These are phyloP conservation scores for Epiblema foenella DNA, from an alignment of 2,888 invertebrate species.

Conservation along the genomic window DNA sequence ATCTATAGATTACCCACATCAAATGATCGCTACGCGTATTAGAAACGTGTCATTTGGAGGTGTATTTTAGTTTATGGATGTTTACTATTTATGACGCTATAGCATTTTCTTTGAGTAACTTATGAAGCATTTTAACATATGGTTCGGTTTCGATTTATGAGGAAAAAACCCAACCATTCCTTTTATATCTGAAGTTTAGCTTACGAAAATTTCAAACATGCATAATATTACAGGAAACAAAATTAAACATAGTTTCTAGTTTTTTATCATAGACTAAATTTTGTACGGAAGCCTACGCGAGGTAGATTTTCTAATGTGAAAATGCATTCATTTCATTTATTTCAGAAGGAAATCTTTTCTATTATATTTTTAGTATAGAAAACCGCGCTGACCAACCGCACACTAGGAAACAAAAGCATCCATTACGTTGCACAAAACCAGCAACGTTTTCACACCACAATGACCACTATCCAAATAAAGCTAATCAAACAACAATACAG, in stretches of 20 bases:
- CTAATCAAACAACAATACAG: conserved; percentile 48
- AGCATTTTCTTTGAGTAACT: too few relatives aligned
- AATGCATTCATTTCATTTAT: too few relatives aligned
- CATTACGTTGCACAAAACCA: conserved; percentile 31
- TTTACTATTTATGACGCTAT: background rate
- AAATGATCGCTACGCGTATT: background rate
- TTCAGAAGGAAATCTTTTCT: background rate
- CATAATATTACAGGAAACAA: too few relatives aligned
- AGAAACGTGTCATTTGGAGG: background rate
- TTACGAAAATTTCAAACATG: too few relatives aligned
- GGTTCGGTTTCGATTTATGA: too few relatives aligned
- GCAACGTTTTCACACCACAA: conserved; percentile 31
- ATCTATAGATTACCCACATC: conserved; percentile 13
- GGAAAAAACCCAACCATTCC: too few relatives aligned
- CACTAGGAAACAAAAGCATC: conserved; percentile 21
- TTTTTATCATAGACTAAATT: too few relatives aligned
- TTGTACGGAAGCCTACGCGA: too few relatives aligned
- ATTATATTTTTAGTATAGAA: background rate
- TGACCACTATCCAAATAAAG: conserved; percentile 27
- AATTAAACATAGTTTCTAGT: too few relatives aligned
- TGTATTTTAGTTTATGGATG: background rate
- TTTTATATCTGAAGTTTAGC: too few relatives aligned
- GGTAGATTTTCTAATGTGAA: too few relatives aligned
- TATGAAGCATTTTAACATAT: too few relatives aligned
- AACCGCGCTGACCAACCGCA: background rate